These are phyloP conservation scores for Sylvia atricapilla DNA, from an alignment of 2,113 vertebrate genomes.

Conservation along the genomic window DNA sequence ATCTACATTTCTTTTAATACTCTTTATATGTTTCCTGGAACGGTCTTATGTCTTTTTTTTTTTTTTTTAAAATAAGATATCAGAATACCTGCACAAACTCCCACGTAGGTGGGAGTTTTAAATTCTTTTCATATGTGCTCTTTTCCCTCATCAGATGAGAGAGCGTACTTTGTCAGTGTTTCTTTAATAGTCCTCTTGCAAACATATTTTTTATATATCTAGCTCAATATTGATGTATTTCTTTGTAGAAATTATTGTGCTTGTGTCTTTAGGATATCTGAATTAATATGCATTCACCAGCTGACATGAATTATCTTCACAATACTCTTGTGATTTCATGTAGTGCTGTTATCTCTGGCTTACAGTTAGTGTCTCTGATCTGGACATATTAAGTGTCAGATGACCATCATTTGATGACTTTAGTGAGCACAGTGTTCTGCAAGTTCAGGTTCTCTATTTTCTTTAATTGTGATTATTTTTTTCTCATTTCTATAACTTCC, in stretches of 20 bases:
- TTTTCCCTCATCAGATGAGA: not conserved
- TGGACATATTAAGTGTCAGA: not conserved
- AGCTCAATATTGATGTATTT: not conserved
- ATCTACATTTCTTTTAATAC: not conserved
- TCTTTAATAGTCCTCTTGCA: not conserved
- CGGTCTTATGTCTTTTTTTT: not conserved
- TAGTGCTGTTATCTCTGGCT: not conserved
- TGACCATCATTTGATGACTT: not conserved
- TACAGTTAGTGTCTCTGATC: not conserved
- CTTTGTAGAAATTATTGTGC: not conserved
- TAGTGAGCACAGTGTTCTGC: not conserved
- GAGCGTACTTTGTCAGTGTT: not conserved
- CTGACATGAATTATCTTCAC: not conserved
- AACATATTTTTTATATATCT: not conserved
- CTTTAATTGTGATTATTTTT: not conserved
- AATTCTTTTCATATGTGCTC: not conserved
- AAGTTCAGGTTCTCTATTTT: not conserved
- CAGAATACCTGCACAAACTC: not conserved
- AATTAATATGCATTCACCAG: not conserved
- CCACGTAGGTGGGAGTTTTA: accelerated
- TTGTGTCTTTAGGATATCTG: not conserved
- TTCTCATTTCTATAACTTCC: not conserved
- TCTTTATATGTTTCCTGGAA: not conserved
- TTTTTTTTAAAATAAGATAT: not conserved
- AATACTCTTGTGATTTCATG: not conserved